Evolutionary conservation across 2,888 invertebrate species (phyloP), one percentile per base, ranked within the genome.

Genomic region (Cetonia aurata): DNA sequence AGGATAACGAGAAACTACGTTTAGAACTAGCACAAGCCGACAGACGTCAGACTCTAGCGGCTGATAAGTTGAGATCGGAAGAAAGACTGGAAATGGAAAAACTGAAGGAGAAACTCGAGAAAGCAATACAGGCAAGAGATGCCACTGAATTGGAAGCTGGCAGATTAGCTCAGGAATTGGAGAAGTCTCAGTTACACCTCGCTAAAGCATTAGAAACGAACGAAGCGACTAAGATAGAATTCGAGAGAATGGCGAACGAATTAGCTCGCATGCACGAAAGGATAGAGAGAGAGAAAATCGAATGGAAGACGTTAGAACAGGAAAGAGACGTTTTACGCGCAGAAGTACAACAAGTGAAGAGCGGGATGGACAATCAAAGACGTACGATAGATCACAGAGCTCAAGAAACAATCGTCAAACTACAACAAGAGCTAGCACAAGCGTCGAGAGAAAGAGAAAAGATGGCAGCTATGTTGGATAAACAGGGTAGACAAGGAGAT

Each of bases 61-160:
- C 89, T 17, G 91, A 90, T 75, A 89, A 91, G 79, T 88, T 89
- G 19, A 85, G 89, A 75, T 89, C 89, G 55, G 90, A 90, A 79
- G 93, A 91, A 79, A 88, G 90, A 77, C 89, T 91, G 77, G 96
- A 96, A 86, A 90, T 94, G 69, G 95, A 96, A 83, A 89, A 95
- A 76, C 86, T 95, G 69, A 90, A 94, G 76, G 95, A 96, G 77
- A 94, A 95, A 82, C 87, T 95, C 67, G 96, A 96, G 80, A 94
- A 95, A 84, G 93, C 94, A 12, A 90, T 94, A 73, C 91, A 92
- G 80, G 91, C 92, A 0, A 88, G 94, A 77, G 94, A 95, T 80
- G 91, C 93, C 59, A 94, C 94, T 6, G 95, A 95, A 86, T 88
- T 94, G 84, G 95, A 95, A 83, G 94, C 94, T 37, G 93, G 93